Base-by-base conservation (phyloP, 2,113 vertebrate genomes). In the Brachyistius frenatus region DNA sequence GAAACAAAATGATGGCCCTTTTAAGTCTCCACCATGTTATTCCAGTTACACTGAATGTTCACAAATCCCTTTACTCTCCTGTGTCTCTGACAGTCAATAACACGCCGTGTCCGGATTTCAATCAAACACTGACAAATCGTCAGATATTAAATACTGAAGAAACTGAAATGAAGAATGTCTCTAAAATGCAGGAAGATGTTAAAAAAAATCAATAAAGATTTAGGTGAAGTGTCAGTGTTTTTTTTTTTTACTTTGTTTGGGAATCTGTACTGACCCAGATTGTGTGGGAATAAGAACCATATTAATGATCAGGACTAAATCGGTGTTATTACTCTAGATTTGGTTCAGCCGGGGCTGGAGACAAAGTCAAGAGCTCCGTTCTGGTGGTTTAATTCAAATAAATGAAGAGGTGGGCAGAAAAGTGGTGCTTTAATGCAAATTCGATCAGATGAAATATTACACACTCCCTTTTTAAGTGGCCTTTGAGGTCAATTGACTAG, bases 401-500 rank as follows among this genome's bases (percentile, higher is more conserved):
- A 91, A 91, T 88, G 82, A 92, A 78, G 73, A 87, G 72, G 80
- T 81, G 77, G 84, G 77, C 60, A 61, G 64, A 80, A 86, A 90
- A 88, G 55, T 77, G 69, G 72, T 65, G 70, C 75, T 83, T 90
- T 91, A 86, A 91, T 91, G 88, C 85, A 88, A 87, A 93, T 91
- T 83, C 85, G 64, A 91, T 91, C 80, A 65, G 69, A 84, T 91
- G 89, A 93, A 92, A 93, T 92, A 91, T 92, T 91, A 85, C 86
- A 85, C 91, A 84, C 87, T 91, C 76, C 80, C 80, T 74, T 85
- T 85, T 89, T 89, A 91, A 92, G 90, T 89, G 85, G 91, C 84
- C 87, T 89, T 91, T 87, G 88, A 93, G 89, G 92, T 92, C 88
- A 91, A 91, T 88, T 93, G 90, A 91, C 71, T 78, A 68, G 84